A percentile compares a stretch with the other conserved stretches of the same genome.
phyloP scores from a whole-genome alignment of 2,113 vertebrate genomes.

The Mixornis gularis region DNA sequence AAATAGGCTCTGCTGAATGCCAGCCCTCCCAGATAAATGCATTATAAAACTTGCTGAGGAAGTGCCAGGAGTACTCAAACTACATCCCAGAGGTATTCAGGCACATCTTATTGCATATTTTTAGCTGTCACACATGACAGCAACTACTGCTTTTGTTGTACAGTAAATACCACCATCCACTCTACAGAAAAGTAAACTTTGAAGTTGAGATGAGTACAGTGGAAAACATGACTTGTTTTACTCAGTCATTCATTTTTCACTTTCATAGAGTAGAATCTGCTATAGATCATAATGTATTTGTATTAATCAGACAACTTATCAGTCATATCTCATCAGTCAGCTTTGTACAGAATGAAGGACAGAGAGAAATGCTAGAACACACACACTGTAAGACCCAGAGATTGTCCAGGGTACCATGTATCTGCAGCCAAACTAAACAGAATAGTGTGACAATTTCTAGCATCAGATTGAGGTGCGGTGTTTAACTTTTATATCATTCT shows the following conservation, averaged over 20 bases:
- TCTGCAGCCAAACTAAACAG: neutral
- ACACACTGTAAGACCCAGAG: neutral
- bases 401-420: neutral
- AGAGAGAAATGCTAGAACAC: neutral
- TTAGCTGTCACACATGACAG: constrained; percentile 50
- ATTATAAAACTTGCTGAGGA: constrained; percentile 41
- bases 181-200: neutral
- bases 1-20: neutral
- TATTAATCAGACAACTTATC: neutral
- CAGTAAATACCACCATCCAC: constrained; percentile 33
- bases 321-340: neutral
- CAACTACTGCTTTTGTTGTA: constrained; percentile 40
- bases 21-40: constrained; percentile 39
- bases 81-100: constrained; percentile 57
- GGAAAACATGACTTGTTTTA: neutral
- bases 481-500: neutral
- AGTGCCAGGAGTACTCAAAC: constrained; percentile 22
- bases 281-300: neutral
- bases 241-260: neutral
- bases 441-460: neutral
- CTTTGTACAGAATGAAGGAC: neutral
- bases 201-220: neutral
- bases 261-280: neutral
- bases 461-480: neutral
- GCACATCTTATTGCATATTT: constrained; percentile 57